Conservation (phyloP, 2,888 invertebrate species). For the Boloria euphrosyne region DNA sequence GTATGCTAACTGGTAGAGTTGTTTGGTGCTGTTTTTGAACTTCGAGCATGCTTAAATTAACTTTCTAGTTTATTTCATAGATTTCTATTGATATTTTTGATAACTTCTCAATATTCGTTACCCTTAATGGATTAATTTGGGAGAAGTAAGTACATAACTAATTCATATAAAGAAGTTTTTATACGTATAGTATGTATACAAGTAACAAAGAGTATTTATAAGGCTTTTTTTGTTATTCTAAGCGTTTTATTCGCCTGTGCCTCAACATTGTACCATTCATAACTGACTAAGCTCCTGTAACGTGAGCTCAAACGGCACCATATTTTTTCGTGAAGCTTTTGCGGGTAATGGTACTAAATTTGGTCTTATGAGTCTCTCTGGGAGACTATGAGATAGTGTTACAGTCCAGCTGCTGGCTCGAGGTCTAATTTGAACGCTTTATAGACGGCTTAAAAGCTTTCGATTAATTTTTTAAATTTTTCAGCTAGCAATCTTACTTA, state of each 20-base stretch:
- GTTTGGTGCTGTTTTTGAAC: too few species aligned
- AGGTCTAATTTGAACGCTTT: constrained; percentile 18
- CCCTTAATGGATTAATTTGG: too few species aligned
- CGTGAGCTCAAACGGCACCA: constrained; percentile 74
- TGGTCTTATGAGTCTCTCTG: constrained; percentile 58
- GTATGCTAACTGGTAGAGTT: too few species aligned
- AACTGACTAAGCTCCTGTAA: constrained; percentile 69
- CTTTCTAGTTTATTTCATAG: too few species aligned
- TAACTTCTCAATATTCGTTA: too few species aligned
- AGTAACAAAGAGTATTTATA: too few species aligned
- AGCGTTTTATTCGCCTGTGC: constrained; percentile 32
- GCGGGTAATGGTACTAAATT: constrained; percentile 70
- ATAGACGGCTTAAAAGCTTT: constrained; percentile 18
- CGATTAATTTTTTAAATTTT: constrained; percentile 19
- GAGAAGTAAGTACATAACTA: too few species aligned
- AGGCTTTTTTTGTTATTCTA: too few species aligned
- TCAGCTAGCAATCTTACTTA: neutral
- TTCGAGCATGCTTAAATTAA: too few species aligned
- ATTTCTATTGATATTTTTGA: too few species aligned
- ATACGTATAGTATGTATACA: too few species aligned
- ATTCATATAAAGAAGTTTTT: too few species aligned
- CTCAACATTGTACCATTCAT: constrained; percentile 49
- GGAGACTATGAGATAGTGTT: constrained; percentile 53
- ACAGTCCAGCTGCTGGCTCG: constrained; percentile 20
- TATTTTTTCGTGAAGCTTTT: constrained; percentile 76